phyloP scores from a whole-genome alignment of 1,140 invertebrate species.

The Scaptodrosophila lebanonensis region DNA sequence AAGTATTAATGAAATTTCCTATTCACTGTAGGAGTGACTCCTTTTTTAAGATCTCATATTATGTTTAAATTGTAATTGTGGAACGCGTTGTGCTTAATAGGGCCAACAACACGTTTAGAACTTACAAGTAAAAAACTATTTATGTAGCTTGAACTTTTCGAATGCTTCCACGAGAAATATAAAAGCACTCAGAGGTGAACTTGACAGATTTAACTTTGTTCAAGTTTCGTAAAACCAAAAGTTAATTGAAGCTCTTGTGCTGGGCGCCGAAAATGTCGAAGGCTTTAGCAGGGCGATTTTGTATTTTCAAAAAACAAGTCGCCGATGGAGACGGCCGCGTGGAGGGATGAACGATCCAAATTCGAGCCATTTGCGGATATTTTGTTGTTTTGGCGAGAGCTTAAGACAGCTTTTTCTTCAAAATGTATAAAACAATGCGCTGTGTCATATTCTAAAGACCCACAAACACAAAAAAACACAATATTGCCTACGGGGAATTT shows the following conservation, averaged over 20 bases:
- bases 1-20: too few species aligned
- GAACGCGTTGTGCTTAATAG: too few species aligned
- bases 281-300: constrained; percentile 71
- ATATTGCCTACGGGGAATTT: too few species aligned
- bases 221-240: constrained; percentile 71
- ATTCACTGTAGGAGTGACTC: too few species aligned
- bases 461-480: too few species aligned
- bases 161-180: constrained; percentile 33
- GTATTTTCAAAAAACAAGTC: constrained; percentile 34
- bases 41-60: too few species aligned
- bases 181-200: constrained; percentile 69
- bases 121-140: too few species aligned
- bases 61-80: too few species aligned
- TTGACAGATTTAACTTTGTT: constrained; percentile 75
- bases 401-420: constrained; percentile 56
- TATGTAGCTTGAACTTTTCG: constrained; percentile 53
- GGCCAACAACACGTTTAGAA: constrained; percentile 64
- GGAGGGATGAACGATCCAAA: constrained; percentile 37
- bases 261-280: constrained; percentile 74
- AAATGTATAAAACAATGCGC: background rate
- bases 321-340: background rate
- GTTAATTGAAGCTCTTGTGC: constrained; percentile 75
- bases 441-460: too few species aligned
- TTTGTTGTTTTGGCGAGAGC: constrained; percentile 46
- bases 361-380: constrained; percentile 45